Evolutionary conservation across 1,140 invertebrate genomes (phyloP).

Genomic region (Apocrypta bakeri): DNA sequence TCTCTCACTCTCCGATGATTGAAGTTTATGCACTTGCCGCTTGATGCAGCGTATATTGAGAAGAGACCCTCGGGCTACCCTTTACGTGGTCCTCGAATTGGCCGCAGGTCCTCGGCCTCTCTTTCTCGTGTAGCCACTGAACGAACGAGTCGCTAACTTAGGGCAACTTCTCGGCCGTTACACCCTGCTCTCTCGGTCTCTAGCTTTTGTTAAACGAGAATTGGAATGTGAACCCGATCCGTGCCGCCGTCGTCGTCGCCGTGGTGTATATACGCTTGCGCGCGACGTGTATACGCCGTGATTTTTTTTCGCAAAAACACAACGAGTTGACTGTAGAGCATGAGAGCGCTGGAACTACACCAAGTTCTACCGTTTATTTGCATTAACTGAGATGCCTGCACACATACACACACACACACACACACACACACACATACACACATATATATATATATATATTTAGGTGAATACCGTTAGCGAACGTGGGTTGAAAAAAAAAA

Average conservation of each 20-base stretch:
- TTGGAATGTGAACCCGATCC: not conserved
- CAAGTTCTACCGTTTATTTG: conserved; percentile 30
- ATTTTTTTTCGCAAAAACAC: not conserved
- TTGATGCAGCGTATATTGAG: not conserved
- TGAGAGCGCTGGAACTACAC: not conserved
- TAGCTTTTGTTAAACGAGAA: not conserved
- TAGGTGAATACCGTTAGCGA: not conserved
- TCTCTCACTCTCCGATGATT: not conserved
- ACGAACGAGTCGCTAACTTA: not conserved
- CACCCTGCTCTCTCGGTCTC: not conserved
- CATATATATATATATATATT: not conserved
- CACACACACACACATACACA: no score
- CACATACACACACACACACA: not conserved
- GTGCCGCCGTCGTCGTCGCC: no score
- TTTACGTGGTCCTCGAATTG: conserved; percentile 40
- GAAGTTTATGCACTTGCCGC: conserved; percentile 30
- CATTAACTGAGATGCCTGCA: not conserved
- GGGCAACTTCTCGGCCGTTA: not conserved
- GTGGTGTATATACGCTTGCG: not conserved
- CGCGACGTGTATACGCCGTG: not conserved
- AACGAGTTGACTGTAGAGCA: not conserved
- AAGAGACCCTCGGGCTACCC: not conserved
- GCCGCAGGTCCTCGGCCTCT: conserved; percentile 2
- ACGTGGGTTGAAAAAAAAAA: not conserved
- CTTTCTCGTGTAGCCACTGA: not conserved